phyloP scores from a whole-genome alignment of 2,797 vertebrate genomes.

The Dromococcyx pavoninus region DNA sequence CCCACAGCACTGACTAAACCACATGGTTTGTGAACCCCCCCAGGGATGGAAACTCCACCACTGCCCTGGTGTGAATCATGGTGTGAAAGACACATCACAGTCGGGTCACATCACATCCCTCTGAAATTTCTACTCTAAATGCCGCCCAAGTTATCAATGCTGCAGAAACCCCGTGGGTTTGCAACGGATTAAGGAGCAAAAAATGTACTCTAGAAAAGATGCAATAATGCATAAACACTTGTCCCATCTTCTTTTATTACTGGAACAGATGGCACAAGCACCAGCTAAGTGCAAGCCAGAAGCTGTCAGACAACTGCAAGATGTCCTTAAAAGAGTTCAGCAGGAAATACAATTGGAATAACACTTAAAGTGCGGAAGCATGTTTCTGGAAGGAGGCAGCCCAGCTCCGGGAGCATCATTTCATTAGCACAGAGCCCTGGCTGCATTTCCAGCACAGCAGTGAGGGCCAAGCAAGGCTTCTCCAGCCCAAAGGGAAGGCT shows the following conservation, averaged over 20 bases:
- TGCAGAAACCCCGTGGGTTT: fast-evolving
- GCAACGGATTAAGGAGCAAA: no score
- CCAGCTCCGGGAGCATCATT: no score
- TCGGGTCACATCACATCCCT: fast-evolving
- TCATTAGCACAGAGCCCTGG: no score
- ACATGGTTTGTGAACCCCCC: no score
- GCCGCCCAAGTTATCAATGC: neutral
- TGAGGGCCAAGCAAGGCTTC: no score
- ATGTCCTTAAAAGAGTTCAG: fast-evolving
- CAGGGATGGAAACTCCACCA: no score
- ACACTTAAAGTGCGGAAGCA: no score
- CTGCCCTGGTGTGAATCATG: fast-evolving
- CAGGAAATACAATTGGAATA: neutral
- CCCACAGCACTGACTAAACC: no score
- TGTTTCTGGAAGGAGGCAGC: no score
- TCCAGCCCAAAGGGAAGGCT: no score
- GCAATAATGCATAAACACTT: neutral
- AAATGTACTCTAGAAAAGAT: neutral
- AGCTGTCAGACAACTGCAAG: neutral
- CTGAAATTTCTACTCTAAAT: neutral
- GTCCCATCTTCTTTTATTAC: neutral
- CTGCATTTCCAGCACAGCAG: no score
- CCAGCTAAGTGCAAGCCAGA: fast-evolving
- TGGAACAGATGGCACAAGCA: no score
- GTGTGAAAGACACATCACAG: neutral